Conservation (phyloP, 2,888 invertebrate genomes). For the Leucania comma region DNA sequence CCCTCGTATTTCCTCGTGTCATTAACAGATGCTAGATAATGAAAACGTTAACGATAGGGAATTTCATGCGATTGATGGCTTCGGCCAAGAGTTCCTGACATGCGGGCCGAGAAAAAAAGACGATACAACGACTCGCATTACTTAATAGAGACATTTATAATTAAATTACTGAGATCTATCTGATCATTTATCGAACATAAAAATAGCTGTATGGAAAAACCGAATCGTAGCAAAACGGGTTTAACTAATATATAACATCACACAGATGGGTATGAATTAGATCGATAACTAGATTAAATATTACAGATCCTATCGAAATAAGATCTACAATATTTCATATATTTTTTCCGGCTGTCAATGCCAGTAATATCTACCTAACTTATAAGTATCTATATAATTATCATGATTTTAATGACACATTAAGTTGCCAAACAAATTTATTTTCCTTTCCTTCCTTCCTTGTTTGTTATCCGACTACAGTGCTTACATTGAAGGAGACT, state of each 20-base stretch:
- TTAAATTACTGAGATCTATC: constrained; percentile 40
- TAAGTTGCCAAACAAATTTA: too few relatives aligned
- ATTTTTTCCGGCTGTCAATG: neutral
- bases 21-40: constrained; percentile 74
- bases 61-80: constrained; percentile 47
- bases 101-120: constrained; percentile 25
- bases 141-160: constrained; percentile 43
- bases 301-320: constrained; percentile 3
- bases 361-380: neutral
- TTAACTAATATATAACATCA: constrained; percentile 28
- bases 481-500: too few relatives aligned
- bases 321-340: neutral
- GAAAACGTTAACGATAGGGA: constrained; percentile 72
- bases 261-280: constrained; percentile 26
- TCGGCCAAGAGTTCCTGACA: constrained; percentile 9
- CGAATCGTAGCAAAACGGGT: constrained; percentile 46
- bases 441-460: too few relatives aligned
- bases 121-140: constrained; percentile 7
- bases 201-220: constrained; percentile 32
- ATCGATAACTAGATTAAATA: constrained; percentile 8
- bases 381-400: neutral
- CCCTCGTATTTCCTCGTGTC: constrained; percentile 69
- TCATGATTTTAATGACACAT: neutral
- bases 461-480: too few relatives aligned
- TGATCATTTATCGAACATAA: constrained; percentile 35